Conservation (phyloP, 2,888 invertebrate species). For the Euclidia mi region DNA sequence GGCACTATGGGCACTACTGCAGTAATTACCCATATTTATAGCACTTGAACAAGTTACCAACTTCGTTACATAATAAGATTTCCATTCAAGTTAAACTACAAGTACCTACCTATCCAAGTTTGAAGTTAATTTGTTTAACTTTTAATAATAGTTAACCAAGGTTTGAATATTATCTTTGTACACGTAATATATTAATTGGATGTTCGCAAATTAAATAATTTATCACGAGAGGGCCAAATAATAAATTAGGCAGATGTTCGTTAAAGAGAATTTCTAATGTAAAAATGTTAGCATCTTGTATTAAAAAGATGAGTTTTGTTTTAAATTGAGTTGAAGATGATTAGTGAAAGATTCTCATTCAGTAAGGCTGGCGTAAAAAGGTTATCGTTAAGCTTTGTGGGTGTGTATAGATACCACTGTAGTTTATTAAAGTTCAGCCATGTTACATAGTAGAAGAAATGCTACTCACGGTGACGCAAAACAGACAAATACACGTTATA, state of each 20-base stretch:
- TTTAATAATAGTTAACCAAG: slow-evolving; percentile 26
- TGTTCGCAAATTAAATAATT: slow-evolving; percentile 8
- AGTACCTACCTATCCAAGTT: slow-evolving; percentile 50
- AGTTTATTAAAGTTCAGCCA: too few species aligned
- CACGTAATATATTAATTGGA: neutral
- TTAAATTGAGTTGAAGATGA: neutral
- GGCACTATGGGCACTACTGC: slow-evolving; percentile 25
- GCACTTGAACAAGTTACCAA: slow-evolving; percentile 44
- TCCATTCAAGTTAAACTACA: slow-evolving; percentile 44
- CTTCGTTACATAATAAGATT: slow-evolving; percentile 43
- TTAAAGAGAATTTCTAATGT: slow-evolving; percentile 2
- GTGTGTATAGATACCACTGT: too few species aligned
- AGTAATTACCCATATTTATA: slow-evolving; percentile 49
- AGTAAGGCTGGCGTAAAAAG: neutral
- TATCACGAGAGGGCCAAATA: neutral
- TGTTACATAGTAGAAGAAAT: too few species aligned
- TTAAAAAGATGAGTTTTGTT: neutral
- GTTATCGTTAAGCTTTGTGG: too few species aligned
- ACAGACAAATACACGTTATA: too few species aligned
- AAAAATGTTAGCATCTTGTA: neutral
- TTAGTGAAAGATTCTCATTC: neutral
- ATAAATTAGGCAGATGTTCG: neutral
- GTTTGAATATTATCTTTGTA: slow-evolving; percentile 13
- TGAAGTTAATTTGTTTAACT: slow-evolving; percentile 48
- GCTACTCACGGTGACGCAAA: too few species aligned